These are phyloP conservation scores for Scophthalmus maximus DNA, from an alignment of 2,113 vertebrate genomes.

Conservation along the genomic window DNA sequence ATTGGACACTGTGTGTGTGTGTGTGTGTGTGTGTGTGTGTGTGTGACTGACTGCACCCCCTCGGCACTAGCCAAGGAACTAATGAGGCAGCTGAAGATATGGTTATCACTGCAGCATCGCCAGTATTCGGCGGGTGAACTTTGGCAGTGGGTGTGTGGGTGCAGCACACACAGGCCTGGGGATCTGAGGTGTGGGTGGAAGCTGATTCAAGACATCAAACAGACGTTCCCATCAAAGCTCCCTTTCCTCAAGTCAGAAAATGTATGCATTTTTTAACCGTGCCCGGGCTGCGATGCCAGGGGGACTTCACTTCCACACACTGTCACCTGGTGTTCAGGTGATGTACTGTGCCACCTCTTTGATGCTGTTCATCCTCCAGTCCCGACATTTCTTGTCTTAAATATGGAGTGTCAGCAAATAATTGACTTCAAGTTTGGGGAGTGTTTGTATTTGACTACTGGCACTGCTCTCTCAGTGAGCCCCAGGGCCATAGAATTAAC, in stretches of 20 bases:
- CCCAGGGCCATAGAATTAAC: neutral
- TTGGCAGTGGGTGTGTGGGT: constrained; percentile 62
- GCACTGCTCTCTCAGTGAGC: neutral
- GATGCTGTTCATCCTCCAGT: constrained; percentile 7
- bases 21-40: neutral
- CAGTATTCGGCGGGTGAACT: constrained; percentile 60
- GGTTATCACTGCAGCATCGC: constrained; percentile 58
- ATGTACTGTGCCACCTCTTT: constrained; percentile 26
- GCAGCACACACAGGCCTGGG: constrained; percentile 49
- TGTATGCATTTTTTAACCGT: constrained; percentile 53
- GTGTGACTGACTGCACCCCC: too few relatives aligned
- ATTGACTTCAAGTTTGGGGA: neutral
- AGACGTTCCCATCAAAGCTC: constrained; percentile 70
- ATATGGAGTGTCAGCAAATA: constrained; percentile 2
- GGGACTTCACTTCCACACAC: constrained; percentile 18
- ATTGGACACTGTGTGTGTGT: neutral
- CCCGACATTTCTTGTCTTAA: neutral
- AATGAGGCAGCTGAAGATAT: constrained; percentile 44
- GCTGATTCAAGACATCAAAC: constrained; percentile 67
- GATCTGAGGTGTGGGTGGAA: constrained; percentile 67
- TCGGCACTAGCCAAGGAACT: constrained; percentile 4
- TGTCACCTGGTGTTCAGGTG: constrained; percentile 17
- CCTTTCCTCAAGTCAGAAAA: constrained; percentile 43
- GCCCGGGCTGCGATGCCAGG: constrained; percentile 20
- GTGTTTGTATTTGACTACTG: neutral